Percentiles rank a stretch among this genome's conserved stretches.
These are phyloP conservation scores for Anser cygnoides DNA, from an alignment of 2,113 vertebrate genomes.

Conservation along the genomic window DNA sequence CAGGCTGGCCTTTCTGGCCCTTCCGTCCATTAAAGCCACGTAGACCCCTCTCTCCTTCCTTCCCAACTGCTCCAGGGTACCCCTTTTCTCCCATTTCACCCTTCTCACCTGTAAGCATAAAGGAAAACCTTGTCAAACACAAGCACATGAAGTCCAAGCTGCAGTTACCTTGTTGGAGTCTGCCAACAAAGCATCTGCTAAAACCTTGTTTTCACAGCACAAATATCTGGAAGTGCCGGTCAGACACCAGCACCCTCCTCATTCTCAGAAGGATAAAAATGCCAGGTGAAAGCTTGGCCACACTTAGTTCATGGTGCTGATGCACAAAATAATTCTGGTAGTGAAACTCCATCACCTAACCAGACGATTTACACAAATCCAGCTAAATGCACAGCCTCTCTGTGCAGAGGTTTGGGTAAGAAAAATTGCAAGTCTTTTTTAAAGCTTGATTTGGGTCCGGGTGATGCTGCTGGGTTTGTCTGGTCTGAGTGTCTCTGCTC, in stretches of 20 bases:
- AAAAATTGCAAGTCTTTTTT: not conserved
- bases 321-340: fast-evolving
- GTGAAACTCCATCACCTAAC: not conserved
- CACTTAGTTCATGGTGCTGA: not conserved
- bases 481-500: not conserved
- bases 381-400: not conserved
- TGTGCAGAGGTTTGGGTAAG: not conserved
- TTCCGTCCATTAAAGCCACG: conserved; percentile 77
- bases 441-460: not conserved
- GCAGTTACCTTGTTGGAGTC: not conserved
- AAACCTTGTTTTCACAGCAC: fast-evolving
- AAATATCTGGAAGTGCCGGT: not conserved
- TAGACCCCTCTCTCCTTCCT: conserved; percentile 72
- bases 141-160: fast-evolving
- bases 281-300: not conserved
- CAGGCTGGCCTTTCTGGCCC: conserved; percentile 84
- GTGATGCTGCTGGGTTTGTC: not conserved
- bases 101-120: conserved; percentile 77
- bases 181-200: not conserved
- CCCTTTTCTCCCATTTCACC: conserved; percentile 82
- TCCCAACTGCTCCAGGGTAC: conserved; percentile 72
- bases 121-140: not conserved
- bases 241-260: not conserved
- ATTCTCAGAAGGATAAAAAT: not conserved
- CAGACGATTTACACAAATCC: fast-evolving